Conservation (phyloP, 2,888 invertebrate genomes). For the Notodonta dromedarius region DNA sequence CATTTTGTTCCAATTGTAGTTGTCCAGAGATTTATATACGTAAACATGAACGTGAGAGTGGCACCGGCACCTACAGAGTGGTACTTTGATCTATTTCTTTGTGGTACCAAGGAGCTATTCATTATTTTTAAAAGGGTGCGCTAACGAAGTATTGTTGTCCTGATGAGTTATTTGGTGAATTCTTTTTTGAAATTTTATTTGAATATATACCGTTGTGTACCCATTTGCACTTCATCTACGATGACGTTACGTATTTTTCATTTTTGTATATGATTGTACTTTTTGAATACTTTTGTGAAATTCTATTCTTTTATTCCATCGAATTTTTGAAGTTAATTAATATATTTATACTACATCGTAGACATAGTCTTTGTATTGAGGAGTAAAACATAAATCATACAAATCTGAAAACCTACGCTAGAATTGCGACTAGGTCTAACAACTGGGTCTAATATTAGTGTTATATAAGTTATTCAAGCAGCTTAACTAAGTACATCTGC, state of each 20-base stretch:
- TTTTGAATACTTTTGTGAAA: not conserved
- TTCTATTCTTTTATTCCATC: no score
- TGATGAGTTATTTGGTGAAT: constrained; percentile 56
- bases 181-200: constrained; percentile 44
- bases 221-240: constrained; percentile 52
- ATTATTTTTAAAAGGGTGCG: constrained; percentile 49
- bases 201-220: constrained; percentile 53
- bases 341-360: no score
- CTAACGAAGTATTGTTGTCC: constrained; percentile 76
- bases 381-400: no score
- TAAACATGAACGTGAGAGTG: constrained; percentile 73
- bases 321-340: no score
- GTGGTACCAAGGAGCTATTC: constrained; percentile 26
- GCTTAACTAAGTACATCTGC: constrained; percentile 10
- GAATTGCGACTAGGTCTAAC: no score
- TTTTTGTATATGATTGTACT: constrained; percentile 29
- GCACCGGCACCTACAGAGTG: constrained; percentile 25
- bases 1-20: constrained; percentile 66
- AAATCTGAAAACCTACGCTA: no score
- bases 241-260: constrained; percentile 35
- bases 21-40: constrained; percentile 75
- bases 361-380: no score
- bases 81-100: constrained; percentile 27
- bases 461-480: not conserved
- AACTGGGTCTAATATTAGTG: no score